These are phyloP conservation scores for Drosophila littoralis DNA, from an alignment of 1,140 invertebrate species.

Conservation along the genomic window DNA sequence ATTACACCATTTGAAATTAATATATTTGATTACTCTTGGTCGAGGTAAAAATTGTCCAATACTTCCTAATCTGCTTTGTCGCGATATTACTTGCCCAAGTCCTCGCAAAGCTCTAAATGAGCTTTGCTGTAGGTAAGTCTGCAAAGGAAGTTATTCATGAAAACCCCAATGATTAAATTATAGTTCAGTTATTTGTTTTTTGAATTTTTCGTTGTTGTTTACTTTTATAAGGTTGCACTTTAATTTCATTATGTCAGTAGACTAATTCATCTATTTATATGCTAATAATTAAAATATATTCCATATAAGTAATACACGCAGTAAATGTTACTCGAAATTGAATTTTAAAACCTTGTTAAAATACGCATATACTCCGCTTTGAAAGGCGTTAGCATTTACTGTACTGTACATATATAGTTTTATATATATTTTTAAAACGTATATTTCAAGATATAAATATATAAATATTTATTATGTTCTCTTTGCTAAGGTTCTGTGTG, in stretches of 20 bases:
- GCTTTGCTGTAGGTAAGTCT: too few species aligned
- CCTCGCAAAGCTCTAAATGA: too few species aligned
- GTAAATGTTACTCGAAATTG: not conserved
- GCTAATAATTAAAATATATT: slow-evolving; percentile 2
- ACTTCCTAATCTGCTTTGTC: too few species aligned
- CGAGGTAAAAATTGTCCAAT: too few species aligned
- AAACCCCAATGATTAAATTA: too few species aligned
- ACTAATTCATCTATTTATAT: slow-evolving; percentile 8
- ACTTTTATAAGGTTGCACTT: slow-evolving; percentile 1
- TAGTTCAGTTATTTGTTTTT: not conserved
- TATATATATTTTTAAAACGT: not conserved
- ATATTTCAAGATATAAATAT: not conserved
- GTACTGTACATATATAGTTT: not conserved
- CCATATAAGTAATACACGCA: not conserved
- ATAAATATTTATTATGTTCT: not conserved
- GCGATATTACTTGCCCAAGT: too few species aligned
- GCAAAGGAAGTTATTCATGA: too few species aligned
- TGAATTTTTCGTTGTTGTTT: not conserved
- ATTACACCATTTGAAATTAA: too few species aligned
- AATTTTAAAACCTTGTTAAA: not conserved
- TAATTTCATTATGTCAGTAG: not conserved
- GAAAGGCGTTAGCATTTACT: not conserved
- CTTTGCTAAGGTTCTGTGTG: slow-evolving; percentile 5
- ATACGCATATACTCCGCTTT: not conserved
- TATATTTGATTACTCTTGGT: too few species aligned